These are phyloP conservation scores for Sebastes nivosus DNA, from an alignment of 2,797 vertebrate species.

Conservation along the genomic window DNA sequence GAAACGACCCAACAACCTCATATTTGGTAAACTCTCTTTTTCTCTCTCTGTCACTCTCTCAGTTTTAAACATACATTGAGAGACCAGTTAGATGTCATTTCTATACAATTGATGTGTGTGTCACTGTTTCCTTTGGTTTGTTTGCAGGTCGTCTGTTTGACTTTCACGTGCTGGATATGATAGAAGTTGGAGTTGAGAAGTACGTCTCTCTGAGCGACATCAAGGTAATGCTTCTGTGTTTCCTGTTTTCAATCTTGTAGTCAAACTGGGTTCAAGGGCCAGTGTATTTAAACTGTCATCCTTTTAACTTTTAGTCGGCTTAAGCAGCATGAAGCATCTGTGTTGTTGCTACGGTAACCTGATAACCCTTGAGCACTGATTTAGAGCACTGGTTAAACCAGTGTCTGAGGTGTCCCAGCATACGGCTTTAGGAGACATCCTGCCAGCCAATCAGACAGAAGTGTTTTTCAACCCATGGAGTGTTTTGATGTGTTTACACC, in stretches of 20 bases:
- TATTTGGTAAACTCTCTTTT: slow-evolving; percentile 85
- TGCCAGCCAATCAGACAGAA: not conserved
- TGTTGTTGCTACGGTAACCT: not conserved
- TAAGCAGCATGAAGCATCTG: not conserved
- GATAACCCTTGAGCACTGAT: not conserved
- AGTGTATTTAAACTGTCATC: not conserved
- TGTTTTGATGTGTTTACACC: too few species aligned
- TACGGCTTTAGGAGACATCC: not conserved
- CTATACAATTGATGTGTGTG: not conserved
- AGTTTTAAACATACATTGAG: not conserved
- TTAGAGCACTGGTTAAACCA: not conserved
- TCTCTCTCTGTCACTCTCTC: not conserved
- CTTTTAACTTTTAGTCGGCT: not conserved
- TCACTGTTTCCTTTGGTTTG: not conserved
- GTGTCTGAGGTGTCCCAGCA: not conserved
- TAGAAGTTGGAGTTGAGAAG: slow-evolving; percentile 94
- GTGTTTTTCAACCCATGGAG: too few species aligned
- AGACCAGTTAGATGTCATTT: not conserved
- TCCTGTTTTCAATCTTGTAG: not conserved
- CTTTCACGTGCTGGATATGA: slow-evolving; percentile 95
- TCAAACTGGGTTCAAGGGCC: too few species aligned
- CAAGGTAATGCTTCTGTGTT: slow-evolving; percentile 82
- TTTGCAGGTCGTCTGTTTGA: slow-evolving; percentile 95
- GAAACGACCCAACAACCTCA: slow-evolving; percentile 95
- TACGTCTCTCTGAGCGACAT: slow-evolving; percentile 88